These are phyloP conservation scores for Drosophila paracracens DNA, from an alignment of 2,888 invertebrate species.

Conservation along the genomic window DNA sequence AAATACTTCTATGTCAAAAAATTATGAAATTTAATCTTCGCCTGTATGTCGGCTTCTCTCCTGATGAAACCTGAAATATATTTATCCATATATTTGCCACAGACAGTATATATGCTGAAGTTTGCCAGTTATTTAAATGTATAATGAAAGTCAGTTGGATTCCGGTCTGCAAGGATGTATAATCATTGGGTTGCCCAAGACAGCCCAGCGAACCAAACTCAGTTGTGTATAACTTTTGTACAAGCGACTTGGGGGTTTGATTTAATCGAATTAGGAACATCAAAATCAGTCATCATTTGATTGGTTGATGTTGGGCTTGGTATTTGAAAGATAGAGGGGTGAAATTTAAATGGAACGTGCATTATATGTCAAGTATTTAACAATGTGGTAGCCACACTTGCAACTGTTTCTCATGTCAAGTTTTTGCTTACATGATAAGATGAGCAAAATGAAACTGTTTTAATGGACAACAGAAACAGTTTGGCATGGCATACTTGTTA, in stretches of 20 bases:
- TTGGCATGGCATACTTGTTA: not conserved
- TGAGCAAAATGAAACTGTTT: not conserved
- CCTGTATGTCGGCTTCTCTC: not conserved
- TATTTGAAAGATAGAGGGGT: not conserved
- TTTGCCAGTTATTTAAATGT: too few species aligned
- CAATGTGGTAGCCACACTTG: not conserved
- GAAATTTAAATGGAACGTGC: not conserved
- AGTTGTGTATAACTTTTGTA: not conserved
- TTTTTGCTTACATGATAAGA: not conserved
- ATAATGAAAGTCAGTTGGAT: too few species aligned
- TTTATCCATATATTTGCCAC: not conserved
- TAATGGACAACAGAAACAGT: not conserved
- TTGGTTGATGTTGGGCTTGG: not conserved
- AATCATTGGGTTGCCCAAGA: too few species aligned
- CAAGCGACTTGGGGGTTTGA: not conserved
- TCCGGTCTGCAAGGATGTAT: too few species aligned
- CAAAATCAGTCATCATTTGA: not conserved
- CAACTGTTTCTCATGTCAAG: conserved; percentile 3
- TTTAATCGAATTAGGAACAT: not conserved
- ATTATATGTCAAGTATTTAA: not conserved
- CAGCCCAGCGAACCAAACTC: not conserved
- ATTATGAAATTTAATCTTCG: not conserved
- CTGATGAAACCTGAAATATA: not conserved
- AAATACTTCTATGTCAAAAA: not conserved
- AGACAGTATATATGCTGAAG: too few species aligned